These are phyloP conservation scores for Drosophila jambulina DNA, from an alignment of 1,140 invertebrate genomes.

Conservation along the genomic window DNA sequence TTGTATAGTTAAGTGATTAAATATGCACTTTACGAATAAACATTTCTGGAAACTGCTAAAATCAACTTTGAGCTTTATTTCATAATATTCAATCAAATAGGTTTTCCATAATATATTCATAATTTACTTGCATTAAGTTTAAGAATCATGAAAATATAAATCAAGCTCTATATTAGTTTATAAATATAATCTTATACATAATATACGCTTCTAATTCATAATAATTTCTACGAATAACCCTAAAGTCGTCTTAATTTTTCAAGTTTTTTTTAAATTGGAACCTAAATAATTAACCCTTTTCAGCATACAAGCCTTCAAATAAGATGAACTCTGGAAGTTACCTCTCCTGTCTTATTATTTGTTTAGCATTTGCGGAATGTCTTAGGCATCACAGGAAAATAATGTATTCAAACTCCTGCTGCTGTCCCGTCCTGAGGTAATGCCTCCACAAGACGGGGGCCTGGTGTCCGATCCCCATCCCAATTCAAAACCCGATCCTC, in stretches of 20 bases:
- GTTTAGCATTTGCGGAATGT: conserved; percentile 46
- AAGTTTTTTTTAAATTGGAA: neutral
- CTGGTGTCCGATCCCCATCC: conserved; percentile 1
- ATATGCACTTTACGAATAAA: neutral
- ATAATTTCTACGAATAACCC: no score
- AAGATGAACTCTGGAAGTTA: neutral
- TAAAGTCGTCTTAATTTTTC: neutral
- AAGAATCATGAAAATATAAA: neutral
- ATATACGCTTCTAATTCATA: neutral
- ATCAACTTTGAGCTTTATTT: neutral
- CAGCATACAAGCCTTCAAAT: neutral
- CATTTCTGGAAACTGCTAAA: neutral
- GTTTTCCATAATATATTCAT: neutral
- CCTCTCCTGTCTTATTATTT: conserved; percentile 32
- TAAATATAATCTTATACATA: neutral
- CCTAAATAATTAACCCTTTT: conserved; percentile 10
- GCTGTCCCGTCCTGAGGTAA: conserved; percentile 56
- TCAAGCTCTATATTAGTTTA: neutral
- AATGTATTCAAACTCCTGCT: conserved; percentile 63
- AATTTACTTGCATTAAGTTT: neutral
- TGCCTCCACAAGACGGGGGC: conserved; percentile 37
- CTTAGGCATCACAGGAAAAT: conserved; percentile 25
- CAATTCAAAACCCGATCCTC: neutral
- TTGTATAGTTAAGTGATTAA: neutral
- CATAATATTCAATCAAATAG: neutral